Evolutionary conservation across 37 sponge, comb jelly and placozoan species (phyloP).

Genomic region (Oopsacas minuta): DNA sequence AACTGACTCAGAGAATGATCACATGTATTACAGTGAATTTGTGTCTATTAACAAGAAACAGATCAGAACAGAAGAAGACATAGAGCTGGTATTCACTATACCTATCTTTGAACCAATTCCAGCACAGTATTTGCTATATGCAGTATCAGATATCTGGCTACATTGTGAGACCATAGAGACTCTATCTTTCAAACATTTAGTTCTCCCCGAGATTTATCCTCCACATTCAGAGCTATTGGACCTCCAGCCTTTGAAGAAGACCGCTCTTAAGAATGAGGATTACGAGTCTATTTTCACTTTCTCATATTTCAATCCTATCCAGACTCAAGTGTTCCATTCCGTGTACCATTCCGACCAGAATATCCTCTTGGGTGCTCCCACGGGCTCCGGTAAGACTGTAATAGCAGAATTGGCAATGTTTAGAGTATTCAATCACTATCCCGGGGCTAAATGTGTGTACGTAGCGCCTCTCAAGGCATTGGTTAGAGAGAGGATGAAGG

Average conservation of each 20-base stretch:
- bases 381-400: slow-evolving; percentile 97
- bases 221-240: slow-evolving; percentile 96
- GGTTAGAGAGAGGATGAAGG: slow-evolving; percentile 82
- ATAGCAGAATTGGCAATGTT: slow-evolving; percentile 97
- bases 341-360: slow-evolving; percentile 80
- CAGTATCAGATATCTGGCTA: slow-evolving; percentile 86
- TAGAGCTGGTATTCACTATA: slow-evolving; percentile 77
- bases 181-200: slow-evolving; percentile 80
- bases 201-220: slow-evolving; percentile 79
- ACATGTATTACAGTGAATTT: slow-evolving; percentile 86
- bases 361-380: slow-evolving; percentile 91
- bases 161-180: slow-evolving; percentile 59
- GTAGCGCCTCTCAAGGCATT: slow-evolving; percentile 97
- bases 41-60: slow-evolving; percentile 81
- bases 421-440: slow-evolving; percentile 71
- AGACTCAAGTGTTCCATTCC: slow-evolving; percentile 94
- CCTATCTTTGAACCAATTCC: slow-evolving; percentile 84
- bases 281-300: slow-evolving; percentile 56
- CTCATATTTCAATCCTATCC: slow-evolving; percentile 88
- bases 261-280: slow-evolving; percentile 49
- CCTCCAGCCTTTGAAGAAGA: slow-evolving; percentile 78
- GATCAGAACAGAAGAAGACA: slow-evolving; percentile 46
- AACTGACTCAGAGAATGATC: slow-evolving; percentile 73
- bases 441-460: slow-evolving; percentile 80
- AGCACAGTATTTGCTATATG: slow-evolving; percentile 65